Evolutionary conservation across 2,113 vertebrate genomes (phyloP).

Genomic region (Alexandromys fortis): DNA sequence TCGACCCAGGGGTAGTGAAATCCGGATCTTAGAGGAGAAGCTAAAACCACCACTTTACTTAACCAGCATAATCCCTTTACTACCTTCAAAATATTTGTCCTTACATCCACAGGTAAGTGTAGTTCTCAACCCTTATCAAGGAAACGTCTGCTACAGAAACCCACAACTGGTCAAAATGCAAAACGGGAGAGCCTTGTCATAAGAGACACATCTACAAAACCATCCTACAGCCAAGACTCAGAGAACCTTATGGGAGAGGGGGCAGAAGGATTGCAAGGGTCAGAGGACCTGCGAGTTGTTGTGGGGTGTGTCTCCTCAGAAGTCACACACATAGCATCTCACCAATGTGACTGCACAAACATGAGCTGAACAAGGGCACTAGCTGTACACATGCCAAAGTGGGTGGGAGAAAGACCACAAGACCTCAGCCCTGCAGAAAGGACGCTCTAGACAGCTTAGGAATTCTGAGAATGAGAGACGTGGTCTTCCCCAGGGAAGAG

Average conservation of each 20-base stretch:
- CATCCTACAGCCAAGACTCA: not conserved
- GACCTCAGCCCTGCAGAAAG: not conserved
- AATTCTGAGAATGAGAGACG: not conserved
- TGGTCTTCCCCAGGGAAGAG: not conserved
- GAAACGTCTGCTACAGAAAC: not conserved
- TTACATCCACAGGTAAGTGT: not conserved
- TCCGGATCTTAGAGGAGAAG: not conserved
- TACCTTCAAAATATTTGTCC: not conserved
- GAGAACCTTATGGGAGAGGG: not conserved
- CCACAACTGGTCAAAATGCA: not conserved
- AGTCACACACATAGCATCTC: not conserved
- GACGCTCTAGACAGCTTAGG: not conserved
- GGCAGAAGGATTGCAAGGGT: not conserved
- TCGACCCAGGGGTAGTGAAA: not conserved
- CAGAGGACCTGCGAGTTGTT: not conserved
- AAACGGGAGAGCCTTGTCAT: not conserved
- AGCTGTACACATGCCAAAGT: not conserved
- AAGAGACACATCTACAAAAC: not conserved
- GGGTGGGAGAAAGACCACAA: not conserved
- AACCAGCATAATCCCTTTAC: too few relatives aligned
- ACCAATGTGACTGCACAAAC: not conserved
- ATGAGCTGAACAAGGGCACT: not conserved
- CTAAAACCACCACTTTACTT: not conserved
- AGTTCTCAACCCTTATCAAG: not conserved
- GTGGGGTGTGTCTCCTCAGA: not conserved